Evolutionary conservation across 2,113 vertebrate genomes (phyloP), one percentile per base, ranked within the genome.

Genomic region (Lethenteron camtschaticum): DNA sequence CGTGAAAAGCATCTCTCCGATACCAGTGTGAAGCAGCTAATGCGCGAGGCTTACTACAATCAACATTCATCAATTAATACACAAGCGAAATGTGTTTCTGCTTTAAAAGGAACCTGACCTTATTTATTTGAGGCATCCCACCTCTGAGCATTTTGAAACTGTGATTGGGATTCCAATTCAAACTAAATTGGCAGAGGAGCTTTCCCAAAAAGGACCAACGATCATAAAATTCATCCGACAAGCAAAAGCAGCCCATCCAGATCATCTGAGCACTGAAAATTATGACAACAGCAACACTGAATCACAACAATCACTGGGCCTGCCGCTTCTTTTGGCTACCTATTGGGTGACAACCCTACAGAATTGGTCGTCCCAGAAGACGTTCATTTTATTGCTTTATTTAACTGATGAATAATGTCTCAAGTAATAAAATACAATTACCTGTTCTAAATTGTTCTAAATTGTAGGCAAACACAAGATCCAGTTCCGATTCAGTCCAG

Each of bases 101-200:
- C 70, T 10, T 71, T 74, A 70, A 71, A 71, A 58, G 16, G 70
- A 57, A 68, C 13, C 69, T 56, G 18, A 56, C 68, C 11, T 71
- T 24, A 24, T 71, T 68, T 71, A 13, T 73, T 73, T 73, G 70
- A 74, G 71, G 58, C 68, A 58, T 68, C 20, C 72, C 56, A 70
- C 70, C 70, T 73, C 57, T 71, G 70, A 73, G 69, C 73, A 74
- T 16, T 57, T 41, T 55, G 60, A 11, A 71, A 71, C 58, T 3
- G 18, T 71, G 18, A 18, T 71, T 57, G 70, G 24, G 4, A 24
- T 24, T 24, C 24, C 24, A 24, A 24, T 73, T 10, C 59, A 71
- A 71, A 74, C 3, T 4, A 73, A 73, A 72, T 55, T 73, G 70
- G 68, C 72, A 70, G 70, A 74, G 16, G 71, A 70, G 60, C 16